Percentiles rank a stretch among this genome's conserved stretches.
Conservation (phyloP, 2,113 vertebrate genomes). For the Dipodomys ordii region DNA sequence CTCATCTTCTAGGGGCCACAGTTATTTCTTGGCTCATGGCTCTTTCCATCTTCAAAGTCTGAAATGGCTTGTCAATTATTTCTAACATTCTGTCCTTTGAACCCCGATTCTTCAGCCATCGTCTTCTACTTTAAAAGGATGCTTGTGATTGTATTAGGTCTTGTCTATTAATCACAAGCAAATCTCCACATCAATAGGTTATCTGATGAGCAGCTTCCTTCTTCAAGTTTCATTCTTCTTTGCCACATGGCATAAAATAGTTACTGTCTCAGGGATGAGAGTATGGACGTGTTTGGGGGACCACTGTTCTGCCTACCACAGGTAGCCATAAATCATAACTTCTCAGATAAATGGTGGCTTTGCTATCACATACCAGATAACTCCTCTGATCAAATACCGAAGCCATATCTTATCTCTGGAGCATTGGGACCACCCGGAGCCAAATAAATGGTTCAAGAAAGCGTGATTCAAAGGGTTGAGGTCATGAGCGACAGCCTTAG, state of each 20-base stretch:
- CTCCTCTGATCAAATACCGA: not conserved
- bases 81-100: not conserved
- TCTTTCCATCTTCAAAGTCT: not conserved
- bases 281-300: not conserved
- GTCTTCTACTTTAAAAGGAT: not conserved
- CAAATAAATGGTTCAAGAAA: not conserved
- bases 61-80: not conserved
- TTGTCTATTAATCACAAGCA: not conserved
- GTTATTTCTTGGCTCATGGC: not conserved
- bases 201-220: not conserved
- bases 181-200: not conserved
- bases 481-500: not conserved
- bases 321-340: not conserved
- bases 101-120: not conserved
- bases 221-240: not conserved
- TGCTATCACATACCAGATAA: not conserved
- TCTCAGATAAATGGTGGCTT: not conserved
- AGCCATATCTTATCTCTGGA: conserved; percentile 17
- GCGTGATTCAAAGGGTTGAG: not conserved
- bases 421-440: not conserved
- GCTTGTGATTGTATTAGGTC: not conserved
- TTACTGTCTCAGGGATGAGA: not conserved
- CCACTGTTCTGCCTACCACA: not conserved
- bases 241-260: not conserved
- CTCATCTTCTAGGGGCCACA: not conserved